Evolutionary conservation across 2,113 vertebrate species (phyloP).

Genomic region (Chaetops frenatus): DNA sequence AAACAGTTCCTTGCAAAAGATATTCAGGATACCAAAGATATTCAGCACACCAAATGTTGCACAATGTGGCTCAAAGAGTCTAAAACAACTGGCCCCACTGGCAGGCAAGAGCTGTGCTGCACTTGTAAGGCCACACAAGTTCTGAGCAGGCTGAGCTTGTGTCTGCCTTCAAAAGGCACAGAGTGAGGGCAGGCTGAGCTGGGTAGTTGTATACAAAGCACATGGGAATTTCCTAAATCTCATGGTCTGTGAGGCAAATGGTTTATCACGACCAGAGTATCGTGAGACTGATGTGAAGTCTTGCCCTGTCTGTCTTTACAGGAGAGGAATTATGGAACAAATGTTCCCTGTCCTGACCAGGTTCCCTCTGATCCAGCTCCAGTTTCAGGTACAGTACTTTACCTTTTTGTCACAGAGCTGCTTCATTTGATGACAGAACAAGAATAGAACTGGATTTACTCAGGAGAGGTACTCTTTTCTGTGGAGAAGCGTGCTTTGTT

Average conservation of each 20-base stretch:
- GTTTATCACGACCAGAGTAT: not conserved
- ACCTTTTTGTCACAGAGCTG: not conserved
- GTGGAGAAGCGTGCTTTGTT: not conserved
- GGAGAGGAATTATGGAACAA: slow-evolving; percentile 27
- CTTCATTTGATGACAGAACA: not conserved
- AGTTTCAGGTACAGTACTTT: slow-evolving; percentile 60
- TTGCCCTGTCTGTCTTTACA: slow-evolving; percentile 18
- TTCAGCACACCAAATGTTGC: not conserved
- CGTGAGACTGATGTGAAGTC: not conserved
- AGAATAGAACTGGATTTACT: not conserved
- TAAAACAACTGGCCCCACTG: not conserved
- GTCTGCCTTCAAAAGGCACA: not conserved
- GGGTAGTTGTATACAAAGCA: not conserved
- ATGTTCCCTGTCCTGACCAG: slow-evolving; percentile 45
- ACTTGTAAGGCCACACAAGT: fast-evolving
- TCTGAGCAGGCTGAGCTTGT: not conserved
- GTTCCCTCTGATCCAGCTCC: slow-evolving; percentile 55
- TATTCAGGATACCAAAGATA: fast-evolving
- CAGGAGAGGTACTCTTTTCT: not conserved
- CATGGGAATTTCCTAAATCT: not conserved
- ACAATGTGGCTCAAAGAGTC: not conserved
- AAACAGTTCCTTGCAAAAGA: not conserved
- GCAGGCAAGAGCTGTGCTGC: not conserved
- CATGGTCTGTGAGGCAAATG: not conserved
- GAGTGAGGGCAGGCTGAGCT: not conserved